Base-by-base conservation (phyloP, 2,888 invertebrate species). In the Tetragonisca angustula region DNA sequence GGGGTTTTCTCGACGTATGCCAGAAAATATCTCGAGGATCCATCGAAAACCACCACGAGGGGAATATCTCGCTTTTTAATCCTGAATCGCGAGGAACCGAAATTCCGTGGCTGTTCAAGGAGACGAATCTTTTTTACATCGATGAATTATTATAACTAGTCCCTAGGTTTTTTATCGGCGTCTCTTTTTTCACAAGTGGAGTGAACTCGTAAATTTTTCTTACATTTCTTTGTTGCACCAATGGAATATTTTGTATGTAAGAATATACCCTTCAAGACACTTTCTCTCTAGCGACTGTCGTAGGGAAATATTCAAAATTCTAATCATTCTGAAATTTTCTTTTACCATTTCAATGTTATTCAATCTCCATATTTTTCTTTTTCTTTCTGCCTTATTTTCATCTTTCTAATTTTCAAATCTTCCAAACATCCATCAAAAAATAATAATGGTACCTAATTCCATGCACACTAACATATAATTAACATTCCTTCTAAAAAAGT, bases 1-100 rank as follows among this genome's bases (percentile, higher is more conserved):
- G 85, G 76, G 73, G 85, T 83, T 81, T 83, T 80, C 15, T 59
- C 75, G 62, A 81, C 68, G 78, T 81, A 24, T n/a, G 15, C 49
- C 49, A 19, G 24, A 9, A 50, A 50, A 50, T 67, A 67, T 24
- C 67, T 24, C 49, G 2, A 67, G 49, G 24, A 24, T 11, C 67
- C 19, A 32, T 62, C 32, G 62, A 62, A 62, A 27, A 19, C 17
- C 6, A 61, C 43, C 43, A 9, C 24, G 15, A 24, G 17, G n/a
- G 24, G 17, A n/a, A 56, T n/a, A n/a, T n/a, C 4, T 56, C 56
- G 56, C 32, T 32, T 32, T 32, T 56, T 56, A 56, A 0, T 13
- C n/a, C n/a, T 5, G 13, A n/a, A 43, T 43, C 5, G 15, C 56
- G n/a, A 15, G 5, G n/a, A 5, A 13, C 13, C 15, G 11, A 59